phyloP scores from a whole-genome alignment of 2,888 invertebrate genomes.

The Zaprionus lineosus region DNA sequence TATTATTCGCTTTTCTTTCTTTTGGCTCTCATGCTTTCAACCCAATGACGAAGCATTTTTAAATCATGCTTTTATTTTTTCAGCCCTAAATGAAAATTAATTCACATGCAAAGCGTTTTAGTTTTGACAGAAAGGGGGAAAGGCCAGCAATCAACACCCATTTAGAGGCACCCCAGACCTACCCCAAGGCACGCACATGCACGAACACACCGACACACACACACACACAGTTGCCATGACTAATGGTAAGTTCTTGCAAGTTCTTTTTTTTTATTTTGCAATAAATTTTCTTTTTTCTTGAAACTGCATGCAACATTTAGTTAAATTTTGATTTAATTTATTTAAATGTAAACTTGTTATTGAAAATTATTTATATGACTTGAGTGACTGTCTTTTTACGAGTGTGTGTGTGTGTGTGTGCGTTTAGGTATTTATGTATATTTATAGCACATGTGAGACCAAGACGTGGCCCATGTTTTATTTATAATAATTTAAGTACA shows the following conservation, averaged over 20 bases:
- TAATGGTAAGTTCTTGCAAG: constrained; percentile 28
- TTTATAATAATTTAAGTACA: constrained; percentile 66
- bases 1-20: no score
- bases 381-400: constrained; percentile 16
- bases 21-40: no score
- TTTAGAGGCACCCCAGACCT: constrained; percentile 9
- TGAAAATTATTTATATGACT: constrained; percentile 59
- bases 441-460: constrained; percentile 46
- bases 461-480: constrained; percentile 62
- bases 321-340: constrained; percentile 56
- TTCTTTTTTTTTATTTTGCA: constrained; percentile 11
- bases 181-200: constrained; percentile 14
- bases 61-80: no score
- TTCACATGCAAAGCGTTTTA: background rate
- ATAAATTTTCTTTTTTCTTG: constrained; percentile 36
- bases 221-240: background rate
- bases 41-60: no score
- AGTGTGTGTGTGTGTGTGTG: constrained; percentile 4
- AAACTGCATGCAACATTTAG: constrained; percentile 51
- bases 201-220: constrained; percentile 2
- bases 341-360: constrained; percentile 49
- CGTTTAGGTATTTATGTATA: constrained; percentile 23
- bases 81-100: background rate
- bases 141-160: background rate
- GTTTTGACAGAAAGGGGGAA: background rate